phyloP scores from a whole-genome alignment of 2,797 vertebrate species.

The Lerista edwardsae region DNA sequence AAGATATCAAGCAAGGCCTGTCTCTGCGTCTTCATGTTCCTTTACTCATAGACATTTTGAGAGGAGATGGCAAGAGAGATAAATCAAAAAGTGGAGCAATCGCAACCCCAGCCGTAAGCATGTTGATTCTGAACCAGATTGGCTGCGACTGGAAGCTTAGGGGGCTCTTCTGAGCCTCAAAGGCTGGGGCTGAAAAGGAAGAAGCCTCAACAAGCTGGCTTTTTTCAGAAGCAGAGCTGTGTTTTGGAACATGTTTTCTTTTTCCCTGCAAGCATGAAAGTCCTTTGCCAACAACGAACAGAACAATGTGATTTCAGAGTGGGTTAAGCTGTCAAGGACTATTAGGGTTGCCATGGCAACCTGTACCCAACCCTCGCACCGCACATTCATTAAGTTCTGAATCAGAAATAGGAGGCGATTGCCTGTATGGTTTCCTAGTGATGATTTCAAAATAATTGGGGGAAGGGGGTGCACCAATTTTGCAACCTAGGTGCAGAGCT shows the following conservation, averaged over 20 bases:
- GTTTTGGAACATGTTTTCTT: slow-evolving; percentile 31
- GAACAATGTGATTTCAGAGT: slow-evolving; percentile 50
- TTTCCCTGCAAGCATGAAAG: slow-evolving; percentile 6
- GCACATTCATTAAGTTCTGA: slow-evolving; percentile 61
- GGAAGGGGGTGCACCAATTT: not conserved
- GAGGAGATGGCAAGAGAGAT: not conserved
- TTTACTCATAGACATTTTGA: not conserved
- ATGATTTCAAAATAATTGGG: slow-evolving; percentile 40
- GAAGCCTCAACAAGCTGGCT: not conserved
- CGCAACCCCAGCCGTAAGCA: not conserved
- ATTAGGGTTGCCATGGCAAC: slow-evolving; percentile 65
- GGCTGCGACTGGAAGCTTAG: no score
- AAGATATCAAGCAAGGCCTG: not conserved
- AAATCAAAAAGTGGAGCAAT: not conserved
- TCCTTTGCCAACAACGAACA: slow-evolving; percentile 36
- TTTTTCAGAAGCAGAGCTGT: slow-evolving; percentile 13
- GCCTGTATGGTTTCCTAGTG: slow-evolving; percentile 26
- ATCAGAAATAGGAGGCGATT: slow-evolving; percentile 48
- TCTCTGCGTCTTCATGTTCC: not conserved
- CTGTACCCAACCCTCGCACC: slow-evolving; percentile 67
- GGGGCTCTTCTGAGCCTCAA: not conserved
- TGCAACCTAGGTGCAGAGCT: not conserved
- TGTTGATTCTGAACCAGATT: not conserved
- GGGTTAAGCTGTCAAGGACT: slow-evolving; percentile 63
- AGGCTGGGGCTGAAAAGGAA: not conserved